phyloP scores from a whole-genome alignment of 2,113 vertebrate genomes.

The Sinocyclocheilus rhinocerous region DNA sequence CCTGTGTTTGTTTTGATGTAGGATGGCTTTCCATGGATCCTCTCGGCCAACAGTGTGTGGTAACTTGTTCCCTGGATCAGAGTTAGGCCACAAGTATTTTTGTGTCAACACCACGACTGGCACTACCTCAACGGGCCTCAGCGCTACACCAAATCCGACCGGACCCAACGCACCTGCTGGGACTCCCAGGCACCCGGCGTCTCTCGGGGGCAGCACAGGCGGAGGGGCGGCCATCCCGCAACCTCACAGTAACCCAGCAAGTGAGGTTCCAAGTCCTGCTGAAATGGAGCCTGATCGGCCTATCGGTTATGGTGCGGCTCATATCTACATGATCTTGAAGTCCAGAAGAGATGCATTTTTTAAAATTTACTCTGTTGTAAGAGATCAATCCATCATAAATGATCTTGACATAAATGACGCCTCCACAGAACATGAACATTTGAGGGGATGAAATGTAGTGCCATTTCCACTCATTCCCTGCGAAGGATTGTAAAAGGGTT shows the following conservation, averaged over 20 bases:
- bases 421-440: not conserved
- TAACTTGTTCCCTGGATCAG: constrained; percentile 78
- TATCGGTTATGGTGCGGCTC: constrained; percentile 80
- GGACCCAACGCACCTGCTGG: constrained; percentile 75
- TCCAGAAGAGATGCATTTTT: not conserved
- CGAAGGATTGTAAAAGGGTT: constrained; percentile 30
- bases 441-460: constrained; percentile 34
- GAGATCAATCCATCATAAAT: constrained; percentile 36
- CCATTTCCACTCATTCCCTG: constrained; percentile 42
- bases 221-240: constrained; percentile 78
- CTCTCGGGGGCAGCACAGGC: constrained; percentile 72
- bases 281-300: constrained; percentile 84
- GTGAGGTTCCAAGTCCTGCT: constrained; percentile 77
- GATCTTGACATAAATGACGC: constrained; percentile 8
- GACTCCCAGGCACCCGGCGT: constrained; percentile 74
- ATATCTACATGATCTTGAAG: constrained; percentile 18
- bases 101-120: constrained; percentile 73
- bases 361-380: constrained; percentile 32
- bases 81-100: constrained; percentile 80
- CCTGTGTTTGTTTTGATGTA: constrained; percentile 33
- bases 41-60: constrained; percentile 77
- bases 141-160: constrained; percentile 73
- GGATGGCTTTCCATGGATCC: constrained; percentile 82
- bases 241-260: constrained; percentile 78
- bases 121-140: constrained; percentile 72